Base-by-base conservation (phyloP, 2,113 vertebrate species). In the Leptocoma aspasia region DNA sequence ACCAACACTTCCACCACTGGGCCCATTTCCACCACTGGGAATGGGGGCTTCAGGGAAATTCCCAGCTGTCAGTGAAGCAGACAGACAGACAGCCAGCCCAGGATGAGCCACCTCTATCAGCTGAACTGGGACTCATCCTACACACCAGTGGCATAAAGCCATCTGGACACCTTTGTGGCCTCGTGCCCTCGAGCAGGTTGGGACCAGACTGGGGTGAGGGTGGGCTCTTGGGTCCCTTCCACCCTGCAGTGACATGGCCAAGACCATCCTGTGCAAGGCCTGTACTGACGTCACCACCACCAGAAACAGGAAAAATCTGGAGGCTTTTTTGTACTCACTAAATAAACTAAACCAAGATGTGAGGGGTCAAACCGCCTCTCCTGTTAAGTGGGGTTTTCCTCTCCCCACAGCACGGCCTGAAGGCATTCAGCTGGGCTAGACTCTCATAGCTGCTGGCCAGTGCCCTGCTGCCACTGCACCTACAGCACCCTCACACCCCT, bases 181-280 rank as follows among this genome's bases (percentile, higher is more conserved):
- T 42, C 1, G 1, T 47, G 49, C 19, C 65, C 70, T 50, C 0
- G 0, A 44, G 52, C 33, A 94, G 68, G 22, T 1, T 47, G 8
- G 44, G 41, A 24, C 22, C 37, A 42, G 30, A 11, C 50, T 31
- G 30, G 15, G 27, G 13, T 39, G 21, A 52, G 11, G 21, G 26
- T 20, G 52, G 56, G 28, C 52, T 81, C 35, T 20, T 23, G 26
- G 10, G 47, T 54, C 64, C 35, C 64, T 64, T 47, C 54, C 1
- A 1, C 68, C 4, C 2, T 6, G 2, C 0, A 1, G 57, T n/a
- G 45, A 92, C 0, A 0, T 27, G 24, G 68, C 61, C 41, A 47
- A 88, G 53, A 70, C 61, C 79, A 79, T 72, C 79, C 44, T 7
- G 15, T 75, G 70, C 35, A 30, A 65, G 23, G 50, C 35, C 20